Evolutionary conservation across 2,797 vertebrate species (phyloP), one percentile per base, ranked within the genome.

Genomic region (Acrossocheilus fasciatus): DNA sequence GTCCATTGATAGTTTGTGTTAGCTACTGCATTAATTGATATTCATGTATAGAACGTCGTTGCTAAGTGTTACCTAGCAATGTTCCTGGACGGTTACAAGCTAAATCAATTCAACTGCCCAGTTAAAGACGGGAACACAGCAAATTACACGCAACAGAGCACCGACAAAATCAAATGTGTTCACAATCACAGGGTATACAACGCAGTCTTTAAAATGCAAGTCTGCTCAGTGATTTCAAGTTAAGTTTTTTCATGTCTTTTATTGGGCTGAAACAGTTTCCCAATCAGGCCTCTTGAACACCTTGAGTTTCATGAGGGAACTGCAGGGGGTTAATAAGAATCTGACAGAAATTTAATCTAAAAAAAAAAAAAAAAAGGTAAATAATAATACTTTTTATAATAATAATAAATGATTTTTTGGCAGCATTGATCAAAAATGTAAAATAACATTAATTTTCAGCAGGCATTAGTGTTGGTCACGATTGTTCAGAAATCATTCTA

Each of bases 31-130:
- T 75, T 75, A 34, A 20, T 5, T 34, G 10, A 3, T 20, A 4
- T 6, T 52, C 17, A 26, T 26, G 26, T 26, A 26, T 26, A 26
- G 26, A 26, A 26, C 26, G 26, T 26, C 26, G 26, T 26, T 26
- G 26, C 26, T 26, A 26, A 26, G 26, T 26, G 26, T 26, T 26
- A 26, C 26, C 26, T 26, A 26, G 26, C 26, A 26, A 26, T 26
- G 26, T 26, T 26, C 26, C 84, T 84, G 66, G 77, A 81, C 10
- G 30, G 26, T 57, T 75, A 50, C 77, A 86, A 84, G 64, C 45
- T 50, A 81, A 80, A 89, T 87, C 81, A 87, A 81, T 88, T 86
- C 77, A 72, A 54, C 39, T 20, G 72, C 45, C 81, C 26, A 75
- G 26, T 70, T 77, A 82, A 82, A 76, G 64, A 86, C 30, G 64